Evolutionary conservation across 2,888 invertebrate genomes (phyloP).

Genomic region (Catocala nupta): DNA sequence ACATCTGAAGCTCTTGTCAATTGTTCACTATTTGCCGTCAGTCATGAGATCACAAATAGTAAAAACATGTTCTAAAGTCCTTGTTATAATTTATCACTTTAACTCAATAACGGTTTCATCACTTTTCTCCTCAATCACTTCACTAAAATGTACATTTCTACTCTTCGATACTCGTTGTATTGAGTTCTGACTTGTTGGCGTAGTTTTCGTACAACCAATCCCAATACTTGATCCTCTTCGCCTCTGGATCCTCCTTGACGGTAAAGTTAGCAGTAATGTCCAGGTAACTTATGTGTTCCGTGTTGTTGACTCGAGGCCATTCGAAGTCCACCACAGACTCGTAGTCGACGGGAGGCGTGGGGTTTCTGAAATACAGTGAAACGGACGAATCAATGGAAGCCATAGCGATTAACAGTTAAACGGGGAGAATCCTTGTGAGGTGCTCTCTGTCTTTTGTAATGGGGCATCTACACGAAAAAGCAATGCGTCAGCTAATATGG

Average conservation of each 20-base stretch:
- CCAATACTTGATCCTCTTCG: constrained; percentile 87
- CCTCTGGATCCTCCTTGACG: constrained; percentile 82
- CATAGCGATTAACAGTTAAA: no score
- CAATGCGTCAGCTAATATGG: no score
- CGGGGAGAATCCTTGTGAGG: no score
- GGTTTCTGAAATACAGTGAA: constrained; percentile 71
- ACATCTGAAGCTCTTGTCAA: constrained; percentile 10
- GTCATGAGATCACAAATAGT: constrained; percentile 34
- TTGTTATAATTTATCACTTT: not conserved
- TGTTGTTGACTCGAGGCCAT: constrained; percentile 84
- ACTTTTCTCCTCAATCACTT: constrained; percentile 29
- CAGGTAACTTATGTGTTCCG: constrained; percentile 76
- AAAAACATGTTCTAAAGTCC: constrained; percentile 15
- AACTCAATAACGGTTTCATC: not conserved
- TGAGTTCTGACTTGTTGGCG: constrained; percentile 49
- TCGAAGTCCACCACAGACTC: constrained; percentile 81
- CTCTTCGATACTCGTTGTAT: constrained; percentile 26
- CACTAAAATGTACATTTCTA: constrained; percentile 22
- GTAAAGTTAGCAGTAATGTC: constrained; percentile 86
- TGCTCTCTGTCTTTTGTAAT: no score
- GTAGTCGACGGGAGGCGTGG: constrained; percentile 85
- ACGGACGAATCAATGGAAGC: not conserved
- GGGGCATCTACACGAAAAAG: no score
- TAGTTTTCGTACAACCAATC: constrained; percentile 82
- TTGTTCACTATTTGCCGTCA: constrained; percentile 16